These are phyloP conservation scores for Melanotaenia boesemani DNA, from an alignment of 2,797 vertebrate species.

Conservation along the genomic window DNA sequence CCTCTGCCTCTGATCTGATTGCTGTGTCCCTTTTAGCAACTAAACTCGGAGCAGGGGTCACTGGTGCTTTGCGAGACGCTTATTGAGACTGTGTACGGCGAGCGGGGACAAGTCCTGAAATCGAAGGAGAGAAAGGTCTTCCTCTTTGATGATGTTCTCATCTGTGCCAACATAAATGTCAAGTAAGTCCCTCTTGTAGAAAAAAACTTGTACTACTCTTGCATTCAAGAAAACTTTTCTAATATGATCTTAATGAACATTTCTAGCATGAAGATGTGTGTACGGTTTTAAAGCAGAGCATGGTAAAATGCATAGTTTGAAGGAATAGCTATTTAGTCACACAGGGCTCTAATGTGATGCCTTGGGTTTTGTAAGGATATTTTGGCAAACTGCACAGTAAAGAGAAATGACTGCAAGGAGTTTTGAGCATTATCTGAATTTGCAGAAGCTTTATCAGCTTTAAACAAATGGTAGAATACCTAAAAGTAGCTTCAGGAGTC, in stretches of 20 bases:
- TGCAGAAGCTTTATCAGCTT: constrained; percentile 79
- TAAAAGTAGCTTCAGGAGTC: constrained; percentile 72
- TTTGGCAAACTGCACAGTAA: constrained; percentile 65
- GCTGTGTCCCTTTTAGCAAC: constrained; percentile 82
- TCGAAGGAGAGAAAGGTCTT: constrained; percentile 97
- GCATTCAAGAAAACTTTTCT: constrained; percentile 35
- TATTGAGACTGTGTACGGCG: constrained; percentile 93
- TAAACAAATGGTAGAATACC: constrained; percentile 79
- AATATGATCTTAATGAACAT: constrained; percentile 27
- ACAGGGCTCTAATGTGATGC: constrained; percentile 53
- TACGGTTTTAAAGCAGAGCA: constrained; percentile 21
- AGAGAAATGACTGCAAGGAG: constrained; percentile 70
- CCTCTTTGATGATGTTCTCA: constrained; percentile 91
- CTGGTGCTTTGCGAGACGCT: constrained; percentile 95
- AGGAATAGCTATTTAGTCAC: constrained; percentile 54
- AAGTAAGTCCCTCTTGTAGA: constrained; percentile 84
- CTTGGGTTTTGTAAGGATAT: constrained; percentile 59
- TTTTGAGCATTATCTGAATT: constrained; percentile 66
- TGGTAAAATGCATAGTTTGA: constrained; percentile 42
- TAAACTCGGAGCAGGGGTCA: constrained; percentile 91
- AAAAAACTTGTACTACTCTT: constrained; percentile 14
- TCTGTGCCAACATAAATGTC: constrained; percentile 97
- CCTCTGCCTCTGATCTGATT: constrained; percentile 63
- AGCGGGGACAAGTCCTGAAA: constrained; percentile 95
- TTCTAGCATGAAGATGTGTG: constrained; percentile 24